Base-by-base conservation (phyloP, 2,113 vertebrate species). In the Echinops telfairi region DNA sequence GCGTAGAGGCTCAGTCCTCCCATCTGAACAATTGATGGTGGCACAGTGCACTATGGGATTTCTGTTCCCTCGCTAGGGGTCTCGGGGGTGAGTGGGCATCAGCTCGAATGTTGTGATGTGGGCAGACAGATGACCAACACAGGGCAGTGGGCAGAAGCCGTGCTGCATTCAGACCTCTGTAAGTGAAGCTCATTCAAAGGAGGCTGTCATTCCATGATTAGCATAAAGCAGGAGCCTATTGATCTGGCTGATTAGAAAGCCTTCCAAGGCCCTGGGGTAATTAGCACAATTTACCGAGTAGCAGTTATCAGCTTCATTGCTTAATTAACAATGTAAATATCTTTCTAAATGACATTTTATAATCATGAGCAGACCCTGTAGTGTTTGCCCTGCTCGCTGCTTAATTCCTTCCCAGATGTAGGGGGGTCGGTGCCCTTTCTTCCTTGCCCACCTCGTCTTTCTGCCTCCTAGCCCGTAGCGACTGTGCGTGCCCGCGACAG, bases 311-410 rank as follows among this genome's bases (percentile, higher is more conserved):
- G 97, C 96, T 89, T 92, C 97, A 95, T 93, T 89, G 96, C 97
- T 91, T 97, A 97, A 97, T 97, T 97, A 97, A 97, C 96, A 97
- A 97, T 97, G 97, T 97, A 97, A 97, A 97, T 97, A 96, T 97
- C 96, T 92, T 94, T 75, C 94, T 89, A 96, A 96, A 97, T 97
- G 95, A 95, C 96, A 96, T 95, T 96, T 97, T 97, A 91, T 97
- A 96, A 96, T 97, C 92, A 95, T 14, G 88, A 93, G 93, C 94
- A 94, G 96, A 95, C 84, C 94, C 93, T 94, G 88, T 85, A 95
- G 96, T 94, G 31, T 90, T 95, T 79, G 86, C 90, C 90, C 86
- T 66, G 81, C 71, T 95, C 31, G 3, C 66, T 84, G 83, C 91
- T 53, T 78, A 89, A 96, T 92, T 93, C 68, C 86, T 93, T 75